Evolutionary conservation across 2,113 vertebrate species (phyloP), one percentile per base, ranked within the genome.

Genomic region (Pelobates fuscus): DNA sequence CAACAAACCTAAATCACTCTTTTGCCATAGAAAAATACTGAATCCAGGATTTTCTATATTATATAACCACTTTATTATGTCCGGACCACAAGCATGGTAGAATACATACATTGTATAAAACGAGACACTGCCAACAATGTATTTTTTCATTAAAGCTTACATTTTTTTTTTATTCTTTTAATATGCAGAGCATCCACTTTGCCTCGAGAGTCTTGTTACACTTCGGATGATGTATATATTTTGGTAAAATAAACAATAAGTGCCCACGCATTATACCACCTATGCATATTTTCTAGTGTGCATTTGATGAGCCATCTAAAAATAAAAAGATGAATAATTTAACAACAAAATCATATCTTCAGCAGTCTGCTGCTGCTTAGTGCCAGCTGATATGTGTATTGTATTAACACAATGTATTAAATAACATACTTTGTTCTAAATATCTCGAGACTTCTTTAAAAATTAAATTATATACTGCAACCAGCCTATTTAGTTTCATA

Each of bases 131-230:
- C 24, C 32, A 30, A 65, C 30, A 43, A 24, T 65, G 32, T 18
- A 43, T 44, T 44, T 57, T 54, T 75, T 49, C 59, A 61, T 77
- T 67, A 77, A 52, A 60, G 27, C 57, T 37, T 52, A 8, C 26
- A 68, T 52, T 43, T 66, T 61, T 32, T 52, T 67, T 67, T 61
- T 68, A 60, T 67, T 44, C 46, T 54, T 60, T 49, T 67, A 57
- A 52, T 61, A 49, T 25, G 26, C 49, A 30, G 26, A 61, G 27
- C 27, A 76, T 68, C 61, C 59, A 77, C 65, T 67, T 68, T 52
- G 73, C 67, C 73, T 68, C 73, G 43, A 61, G 73, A 77, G 73
- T 55, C 73, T 77, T 77, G 73, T 77, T 77, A 77, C 57, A 61
- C 59, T 26, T 68, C 21, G 24, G 21, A 44, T 68, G 65, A 77